These are phyloP conservation scores for Xiphorhynchus erythropygius DNA, from an alignment of 2,797 vertebrate species.

Conservation along the genomic window DNA sequence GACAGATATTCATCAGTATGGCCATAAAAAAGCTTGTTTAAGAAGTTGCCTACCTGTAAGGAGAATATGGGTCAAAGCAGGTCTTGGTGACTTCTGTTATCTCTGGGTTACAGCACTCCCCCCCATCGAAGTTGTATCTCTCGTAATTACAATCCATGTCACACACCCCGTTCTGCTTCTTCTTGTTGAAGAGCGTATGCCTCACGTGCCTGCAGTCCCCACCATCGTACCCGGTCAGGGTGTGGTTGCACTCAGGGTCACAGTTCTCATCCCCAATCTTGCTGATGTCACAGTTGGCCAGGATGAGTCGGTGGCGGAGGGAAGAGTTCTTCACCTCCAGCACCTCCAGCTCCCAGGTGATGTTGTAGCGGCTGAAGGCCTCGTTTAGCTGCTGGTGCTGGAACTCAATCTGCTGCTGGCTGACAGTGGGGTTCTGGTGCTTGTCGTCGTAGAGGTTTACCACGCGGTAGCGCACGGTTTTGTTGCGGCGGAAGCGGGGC, in stretches of 20 bases:
- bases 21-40: neutral
- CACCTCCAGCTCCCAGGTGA: conserved; percentile 94
- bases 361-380: conserved; percentile 92
- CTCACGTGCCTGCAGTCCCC: conserved; percentile 89
- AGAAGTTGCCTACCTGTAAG: conserved; percentile 85
- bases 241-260: conserved; percentile 95
- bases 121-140: conserved; percentile 88
- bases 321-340: conserved; percentile 92
- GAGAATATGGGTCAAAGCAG: conserved; percentile 93
- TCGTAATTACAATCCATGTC: conserved; percentile 96
- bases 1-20: neutral
- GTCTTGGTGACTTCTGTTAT: conserved; percentile 97
- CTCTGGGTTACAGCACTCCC: conserved; percentile 94
- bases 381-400: conserved; percentile 93
- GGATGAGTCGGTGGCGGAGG: conserved; percentile 88
- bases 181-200: conserved; percentile 76
- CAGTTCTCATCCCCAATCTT: conserved; percentile 92
- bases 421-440: conserved; percentile 86
- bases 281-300: conserved; percentile 96
- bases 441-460: conserved; percentile 89
- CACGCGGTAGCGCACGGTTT: conserved; percentile 91
- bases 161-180: conserved; percentile 89
- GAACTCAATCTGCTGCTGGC: conserved; percentile 90
- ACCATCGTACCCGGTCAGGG: conserved; percentile 89
- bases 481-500: conserved; percentile 86